These are phyloP conservation scores for Perizoma affinitatum DNA, from an alignment of 2,888 invertebrate genomes.

Conservation along the genomic window DNA sequence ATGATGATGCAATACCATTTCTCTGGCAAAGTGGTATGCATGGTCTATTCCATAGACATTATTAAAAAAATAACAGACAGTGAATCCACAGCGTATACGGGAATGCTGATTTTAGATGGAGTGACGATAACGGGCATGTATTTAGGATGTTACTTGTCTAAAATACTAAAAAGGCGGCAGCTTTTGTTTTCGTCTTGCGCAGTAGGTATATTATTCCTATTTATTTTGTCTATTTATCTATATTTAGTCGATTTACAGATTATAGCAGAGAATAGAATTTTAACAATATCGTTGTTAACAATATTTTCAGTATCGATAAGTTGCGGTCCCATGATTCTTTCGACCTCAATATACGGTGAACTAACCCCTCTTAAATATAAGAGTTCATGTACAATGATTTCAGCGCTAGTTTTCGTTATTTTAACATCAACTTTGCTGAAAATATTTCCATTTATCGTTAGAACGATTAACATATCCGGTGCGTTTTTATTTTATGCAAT, in stretches of 20 bases:
- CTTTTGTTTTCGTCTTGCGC: conserved; percentile 39
- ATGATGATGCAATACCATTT: conserved; percentile 46
- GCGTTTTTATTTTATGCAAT: conserved; percentile 46
- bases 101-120: conserved; percentile 50
- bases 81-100: conserved; percentile 46
- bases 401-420: conserved; percentile 34
- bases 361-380: conserved; percentile 42
- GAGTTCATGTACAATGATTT: conserved; percentile 35
- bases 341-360: conserved; percentile 44
- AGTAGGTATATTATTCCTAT: conserved; percentile 44
- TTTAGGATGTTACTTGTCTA: conserved; percentile 45
- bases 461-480: conserved; percentile 42
- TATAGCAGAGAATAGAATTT: conserved; percentile 41
- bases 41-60: conserved; percentile 49
- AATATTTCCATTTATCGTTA: conserved; percentile 42
- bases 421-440: conserved; percentile 41
- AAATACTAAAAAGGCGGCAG: conserved; percentile 44
- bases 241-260: conserved; percentile 43
- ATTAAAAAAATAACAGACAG: conserved; percentile 45
- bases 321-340: conserved; percentile 53
- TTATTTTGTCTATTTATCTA: conserved; percentile 49
- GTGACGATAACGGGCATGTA: conserved; percentile 49
- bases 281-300: conserved; percentile 42
- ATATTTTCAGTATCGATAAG: conserved; percentile 50
- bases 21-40: conserved; percentile 49